A percentile compares a stretch with the other conserved stretches of the same genome.
phyloP scores from a whole-genome alignment of 2,888 invertebrate species.

The Kuschelorhynchus macadamiae region DNA sequence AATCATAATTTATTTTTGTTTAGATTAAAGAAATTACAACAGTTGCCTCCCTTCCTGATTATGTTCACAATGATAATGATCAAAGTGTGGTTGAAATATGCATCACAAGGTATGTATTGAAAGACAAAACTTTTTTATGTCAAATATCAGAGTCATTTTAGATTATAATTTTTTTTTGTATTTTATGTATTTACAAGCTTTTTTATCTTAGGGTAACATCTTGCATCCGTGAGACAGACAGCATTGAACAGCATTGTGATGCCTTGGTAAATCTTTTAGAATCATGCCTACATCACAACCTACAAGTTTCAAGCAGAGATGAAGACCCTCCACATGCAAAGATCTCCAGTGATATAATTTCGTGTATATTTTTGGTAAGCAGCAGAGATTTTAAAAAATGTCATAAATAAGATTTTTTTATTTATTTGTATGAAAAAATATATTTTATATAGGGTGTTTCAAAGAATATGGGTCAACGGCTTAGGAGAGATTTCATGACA shows the following conservation, averaged over 20 bases:
- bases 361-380: slow-evolving; percentile 92
- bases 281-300: slow-evolving; percentile 90
- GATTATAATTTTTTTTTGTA: too few relatives aligned
- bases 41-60: slow-evolving; percentile 87
- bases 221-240: slow-evolving; percentile 90
- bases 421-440: slow-evolving; percentile 11
- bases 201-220: slow-evolving; percentile 85
- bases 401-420: slow-evolving; percentile 3
- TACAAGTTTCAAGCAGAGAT: slow-evolving; percentile 83
- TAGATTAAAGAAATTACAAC: slow-evolving; percentile 82
- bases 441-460: too few relatives aligned
- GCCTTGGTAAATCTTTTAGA: slow-evolving; percentile 88
- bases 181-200: too few relatives aligned
- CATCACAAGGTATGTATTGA: slow-evolving; percentile 74
- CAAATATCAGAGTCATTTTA: background rate
- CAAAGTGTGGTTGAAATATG: slow-evolving; percentile 97
- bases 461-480: too few relatives aligned
- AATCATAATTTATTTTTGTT: slow-evolving; percentile 57
- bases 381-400: too few relatives aligned
- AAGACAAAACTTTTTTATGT: slow-evolving; percentile 7
- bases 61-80: slow-evolving; percentile 89
- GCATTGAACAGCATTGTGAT: slow-evolving; percentile 88
- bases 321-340: slow-evolving; percentile 97
- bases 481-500: too few relatives aligned
- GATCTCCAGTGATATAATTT: slow-evolving; percentile 95